Conservation (phyloP, 2,797 vertebrate genomes). For the Discoglossus pictus region DNA sequence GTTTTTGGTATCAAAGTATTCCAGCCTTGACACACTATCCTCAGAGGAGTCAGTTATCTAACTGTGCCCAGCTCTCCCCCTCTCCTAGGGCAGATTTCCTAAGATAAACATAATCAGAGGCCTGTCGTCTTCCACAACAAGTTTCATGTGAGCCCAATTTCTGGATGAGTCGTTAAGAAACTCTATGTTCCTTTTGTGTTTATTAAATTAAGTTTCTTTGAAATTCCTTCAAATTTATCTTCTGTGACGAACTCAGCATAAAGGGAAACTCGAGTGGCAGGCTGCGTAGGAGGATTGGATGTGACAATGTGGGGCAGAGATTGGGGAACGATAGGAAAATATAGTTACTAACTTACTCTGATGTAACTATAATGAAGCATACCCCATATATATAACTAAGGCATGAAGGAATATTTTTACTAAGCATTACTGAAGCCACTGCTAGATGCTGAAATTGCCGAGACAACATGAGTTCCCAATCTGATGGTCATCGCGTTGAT, state of each 20-base stretch:
- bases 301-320: neutral
- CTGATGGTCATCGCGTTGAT: too few relatives aligned
- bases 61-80: slow-evolving; percentile 4
- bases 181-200: slow-evolving; percentile 41
- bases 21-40: neutral
- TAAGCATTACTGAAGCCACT: too few relatives aligned
- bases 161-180: slow-evolving; percentile 58
- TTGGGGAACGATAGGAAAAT: neutral
- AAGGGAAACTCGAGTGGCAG: neutral
- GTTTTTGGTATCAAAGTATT: neutral
- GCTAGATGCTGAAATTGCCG: too few relatives aligned
- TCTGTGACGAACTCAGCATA: slow-evolving; percentile 20
- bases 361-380: too few relatives aligned
- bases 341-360: too few relatives aligned
- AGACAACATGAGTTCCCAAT: too few relatives aligned
- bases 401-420: too few relatives aligned
- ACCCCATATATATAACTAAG: too few relatives aligned
- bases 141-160: slow-evolving; percentile 91
- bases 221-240: slow-evolving; percentile 12
- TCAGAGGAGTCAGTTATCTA: slow-evolving; percentile 33
- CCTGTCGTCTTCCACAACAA: slow-evolving; percentile 73
- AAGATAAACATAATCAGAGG: slow-evolving; percentile 85
- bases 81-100: slow-evolving; percentile 28
- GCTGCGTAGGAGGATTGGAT: neutral
- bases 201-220: slow-evolving; percentile 46